phyloP scores from a whole-genome alignment of 2,113 vertebrate species.

The Sebastes fasciatus region DNA sequence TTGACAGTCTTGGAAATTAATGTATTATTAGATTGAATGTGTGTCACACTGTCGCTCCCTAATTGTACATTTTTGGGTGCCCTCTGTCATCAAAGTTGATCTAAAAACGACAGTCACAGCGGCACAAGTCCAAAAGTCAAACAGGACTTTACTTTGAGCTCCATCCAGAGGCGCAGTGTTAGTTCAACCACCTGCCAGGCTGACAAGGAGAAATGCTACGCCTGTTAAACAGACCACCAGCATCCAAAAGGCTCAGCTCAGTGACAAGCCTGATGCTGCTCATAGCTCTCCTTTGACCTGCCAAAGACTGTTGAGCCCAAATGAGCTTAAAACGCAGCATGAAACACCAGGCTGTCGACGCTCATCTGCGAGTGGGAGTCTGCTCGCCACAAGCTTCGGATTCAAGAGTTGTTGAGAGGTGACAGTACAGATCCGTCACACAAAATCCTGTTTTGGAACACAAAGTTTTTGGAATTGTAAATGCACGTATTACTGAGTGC shows the following conservation, averaged over 20 bases:
- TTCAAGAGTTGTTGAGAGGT: constrained; percentile 46
- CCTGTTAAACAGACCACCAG: constrained; percentile 67
- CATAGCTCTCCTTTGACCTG: constrained; percentile 59
- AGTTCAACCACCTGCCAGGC: constrained; percentile 52
- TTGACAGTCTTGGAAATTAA: constrained; percentile 27
- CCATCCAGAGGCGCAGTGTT: constrained; percentile 47
- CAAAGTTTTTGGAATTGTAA: constrained; percentile 37
- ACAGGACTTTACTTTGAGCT: constrained; percentile 45
- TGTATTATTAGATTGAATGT: neutral
- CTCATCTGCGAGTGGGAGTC: constrained; percentile 39
- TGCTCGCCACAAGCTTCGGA: constrained; percentile 26
- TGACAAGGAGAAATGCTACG: constrained; percentile 56
- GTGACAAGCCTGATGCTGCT: constrained; percentile 53
- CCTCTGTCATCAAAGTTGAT: constrained; percentile 12
- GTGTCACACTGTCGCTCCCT: neutral
- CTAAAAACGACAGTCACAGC: neutral
- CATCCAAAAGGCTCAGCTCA: constrained; percentile 41
- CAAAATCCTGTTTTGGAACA: constrained; percentile 34
- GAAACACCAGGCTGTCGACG: constrained; percentile 58
- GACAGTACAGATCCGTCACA: constrained; percentile 49
- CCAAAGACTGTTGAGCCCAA: constrained; percentile 63
- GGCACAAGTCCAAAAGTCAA: constrained; percentile 24
- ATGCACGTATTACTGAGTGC: constrained; percentile 20
- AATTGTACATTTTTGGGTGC: neutral
- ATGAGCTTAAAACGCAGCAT: constrained; percentile 69